Evolutionary conservation across 2,888 invertebrate species (phyloP).

Genomic region (Steinernema carpocapsae): DNA sequence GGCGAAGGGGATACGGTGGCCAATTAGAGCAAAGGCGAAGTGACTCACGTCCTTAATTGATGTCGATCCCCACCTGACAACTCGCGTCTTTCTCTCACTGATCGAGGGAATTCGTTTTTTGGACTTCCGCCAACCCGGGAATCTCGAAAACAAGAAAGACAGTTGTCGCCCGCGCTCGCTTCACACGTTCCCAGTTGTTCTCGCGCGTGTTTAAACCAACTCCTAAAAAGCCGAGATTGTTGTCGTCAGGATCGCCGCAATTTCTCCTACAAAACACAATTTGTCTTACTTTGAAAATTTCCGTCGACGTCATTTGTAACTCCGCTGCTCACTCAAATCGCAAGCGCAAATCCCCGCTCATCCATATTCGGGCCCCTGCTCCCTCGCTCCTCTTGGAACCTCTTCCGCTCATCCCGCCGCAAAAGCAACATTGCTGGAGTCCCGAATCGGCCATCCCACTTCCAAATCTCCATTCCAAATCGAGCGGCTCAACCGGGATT

Average conservation of each 20-base stretch:
- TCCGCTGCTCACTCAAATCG: not conserved
- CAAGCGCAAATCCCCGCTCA: constrained; percentile 3
- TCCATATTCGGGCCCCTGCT: constrained; percentile 20
- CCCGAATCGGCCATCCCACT: not conserved
- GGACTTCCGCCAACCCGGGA: no score
- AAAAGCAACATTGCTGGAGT: constrained; percentile 13
- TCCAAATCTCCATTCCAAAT: constrained; percentile 30
- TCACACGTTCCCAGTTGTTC: no score
- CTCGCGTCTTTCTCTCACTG: not conserved
- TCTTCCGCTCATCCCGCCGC: not conserved
- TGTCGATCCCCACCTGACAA: no score
- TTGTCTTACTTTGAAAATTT: not conserved
- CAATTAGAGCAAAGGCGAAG: no score
- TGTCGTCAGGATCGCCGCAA: no score
- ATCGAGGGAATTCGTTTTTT: not conserved
- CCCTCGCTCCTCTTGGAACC: not conserved
- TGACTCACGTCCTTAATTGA: no score
- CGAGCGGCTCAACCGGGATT: constrained; percentile 35
- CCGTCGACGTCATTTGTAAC: constrained; percentile 10
- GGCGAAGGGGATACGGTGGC: no score
- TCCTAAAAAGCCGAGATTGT: no score
- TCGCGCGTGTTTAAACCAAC: no score
- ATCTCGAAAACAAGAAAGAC: no score
- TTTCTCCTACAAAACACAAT: not conserved
- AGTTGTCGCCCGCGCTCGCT: no score